These are phyloP conservation scores for Latrodectus elegans DNA, from an alignment of 2,888 invertebrate species.

Conservation along the genomic window DNA sequence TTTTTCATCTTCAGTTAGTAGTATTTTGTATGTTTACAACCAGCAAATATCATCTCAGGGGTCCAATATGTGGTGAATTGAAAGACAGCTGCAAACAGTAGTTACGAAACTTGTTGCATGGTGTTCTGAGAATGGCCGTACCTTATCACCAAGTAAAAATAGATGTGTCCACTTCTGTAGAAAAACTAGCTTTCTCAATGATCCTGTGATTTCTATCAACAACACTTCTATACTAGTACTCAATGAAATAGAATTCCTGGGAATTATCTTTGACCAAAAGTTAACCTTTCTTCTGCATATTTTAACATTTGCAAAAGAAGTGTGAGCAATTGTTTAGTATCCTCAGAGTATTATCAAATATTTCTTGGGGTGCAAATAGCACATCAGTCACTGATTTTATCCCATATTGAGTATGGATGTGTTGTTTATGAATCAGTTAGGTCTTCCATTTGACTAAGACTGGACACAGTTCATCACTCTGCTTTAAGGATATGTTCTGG, in stretches of 20 bases:
- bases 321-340: background rate
- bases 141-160: constrained; percentile 56
- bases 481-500: too few relatives aligned
- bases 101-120: background rate
- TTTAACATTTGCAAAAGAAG: background rate
- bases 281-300: background rate
- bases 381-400: too few relatives aligned
- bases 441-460: too few relatives aligned
- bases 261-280: background rate
- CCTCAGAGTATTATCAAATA: background rate
- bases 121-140: background rate
- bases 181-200: background rate
- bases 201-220: background rate
- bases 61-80: background rate
- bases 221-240: background rate
- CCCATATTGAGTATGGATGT: too few relatives aligned
- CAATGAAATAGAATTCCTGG: background rate
- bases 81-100: background rate
- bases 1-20: background rate
- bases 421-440: too few relatives aligned
- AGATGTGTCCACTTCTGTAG: constrained; percentile 5
- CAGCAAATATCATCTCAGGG: background rate
- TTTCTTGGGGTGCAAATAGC: background rate
- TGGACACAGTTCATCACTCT: too few relatives aligned
- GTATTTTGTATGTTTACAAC: background rate